Base-by-base conservation (phyloP, 1,140 invertebrate genomes). In the Ceratina japonica region DNA sequence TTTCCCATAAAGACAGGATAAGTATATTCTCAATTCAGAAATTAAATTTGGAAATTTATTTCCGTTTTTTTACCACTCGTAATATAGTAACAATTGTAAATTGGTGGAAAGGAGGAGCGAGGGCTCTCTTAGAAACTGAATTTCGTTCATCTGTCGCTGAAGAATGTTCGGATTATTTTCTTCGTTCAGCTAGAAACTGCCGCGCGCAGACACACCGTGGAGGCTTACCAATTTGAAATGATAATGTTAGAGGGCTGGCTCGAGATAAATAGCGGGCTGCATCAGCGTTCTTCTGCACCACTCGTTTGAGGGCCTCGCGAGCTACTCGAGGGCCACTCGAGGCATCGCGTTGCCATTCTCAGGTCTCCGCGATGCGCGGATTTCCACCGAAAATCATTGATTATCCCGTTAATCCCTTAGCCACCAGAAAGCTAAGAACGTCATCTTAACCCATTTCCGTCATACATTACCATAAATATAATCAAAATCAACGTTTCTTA, bases 261-360 rank as follows among this genome's bases (percentile, higher is more conserved):
- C 24, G 75, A 78, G 75, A 78, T 78, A 78, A 78, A 78, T 78
- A 72, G 75, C 75, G 51, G 10, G 75, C 72, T 72, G 75, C 75
- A 78, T 78, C 75, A 78, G 75, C 75, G 75, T 78, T 78, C 75
- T 78, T 78, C 75, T 72, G 37, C 37, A 44, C 37, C 20, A 44
- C 58, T 44, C 51, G 51, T 72, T 78, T 44, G 68, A 54, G 49
- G 51, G 51, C 27, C 66, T 63, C 58, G 22, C 24, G n/a, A 70
- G 75, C 27, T 66, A 51, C 68, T 77, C 49, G 66, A 71, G 58
- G 10, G n/a, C 68, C 68, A 56, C 75, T 78, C 75, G 59, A 78
- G 68, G 49, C 49, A 63, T n/a, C 66, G 44, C 68, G 75, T 78
- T 78, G 75, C 75, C 75, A 78, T 71, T 72, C 59, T 72, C 75